Evolutionary conservation across 2,888 invertebrate species (phyloP).

Genomic region (Chaitophorus viminalis): DNA sequence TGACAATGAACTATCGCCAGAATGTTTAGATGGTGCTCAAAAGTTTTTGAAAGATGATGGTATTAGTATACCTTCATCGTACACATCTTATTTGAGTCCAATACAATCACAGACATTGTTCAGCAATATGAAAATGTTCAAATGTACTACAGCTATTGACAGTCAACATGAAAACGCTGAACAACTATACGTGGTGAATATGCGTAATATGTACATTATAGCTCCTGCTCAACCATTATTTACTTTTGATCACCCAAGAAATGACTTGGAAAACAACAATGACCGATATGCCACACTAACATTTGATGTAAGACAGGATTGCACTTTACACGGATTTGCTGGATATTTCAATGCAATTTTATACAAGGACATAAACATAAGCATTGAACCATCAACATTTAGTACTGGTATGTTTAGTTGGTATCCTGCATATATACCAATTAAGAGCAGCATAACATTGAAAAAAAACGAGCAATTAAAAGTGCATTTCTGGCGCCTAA

Average conservation of each 20-base stretch:
- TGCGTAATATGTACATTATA: conserved; percentile 85
- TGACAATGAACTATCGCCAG: conserved; percentile 98
- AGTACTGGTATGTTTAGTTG: conserved; percentile 95
- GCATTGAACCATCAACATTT: conserved; percentile 89
- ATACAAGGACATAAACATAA: conserved; percentile 85
- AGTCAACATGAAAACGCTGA: conserved; percentile 69
- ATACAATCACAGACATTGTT: conserved; percentile 90
- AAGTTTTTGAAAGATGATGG: conserved; percentile 86
- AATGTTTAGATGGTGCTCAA: conserved; percentile 95
- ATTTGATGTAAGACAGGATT: conserved; percentile 79
- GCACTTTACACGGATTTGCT: conserved; percentile 91
- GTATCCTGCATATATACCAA: conserved; percentile 97
- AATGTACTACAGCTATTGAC: conserved; percentile 63
- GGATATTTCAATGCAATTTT: conserved; percentile 94
- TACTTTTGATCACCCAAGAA: conserved; percentile 91
- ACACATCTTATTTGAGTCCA: conserved; percentile 91
- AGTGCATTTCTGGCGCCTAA: conserved; percentile 88
- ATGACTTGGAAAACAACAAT: conserved; percentile 73
- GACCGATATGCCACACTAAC: conserved; percentile 76
- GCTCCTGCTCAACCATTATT: conserved; percentile 81
- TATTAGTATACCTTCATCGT: conserved; percentile 88
- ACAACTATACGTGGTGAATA: conserved; percentile 92
- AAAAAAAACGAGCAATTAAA: conserved; percentile 77
- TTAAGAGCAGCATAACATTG: conserved; percentile 76
- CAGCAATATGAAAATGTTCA: conserved; percentile 72